Evolutionary conservation across 2,113 vertebrate species (phyloP), one percentile per base, ranked within the genome.

Genomic region (Sphaerodactylus townsendi): DNA sequence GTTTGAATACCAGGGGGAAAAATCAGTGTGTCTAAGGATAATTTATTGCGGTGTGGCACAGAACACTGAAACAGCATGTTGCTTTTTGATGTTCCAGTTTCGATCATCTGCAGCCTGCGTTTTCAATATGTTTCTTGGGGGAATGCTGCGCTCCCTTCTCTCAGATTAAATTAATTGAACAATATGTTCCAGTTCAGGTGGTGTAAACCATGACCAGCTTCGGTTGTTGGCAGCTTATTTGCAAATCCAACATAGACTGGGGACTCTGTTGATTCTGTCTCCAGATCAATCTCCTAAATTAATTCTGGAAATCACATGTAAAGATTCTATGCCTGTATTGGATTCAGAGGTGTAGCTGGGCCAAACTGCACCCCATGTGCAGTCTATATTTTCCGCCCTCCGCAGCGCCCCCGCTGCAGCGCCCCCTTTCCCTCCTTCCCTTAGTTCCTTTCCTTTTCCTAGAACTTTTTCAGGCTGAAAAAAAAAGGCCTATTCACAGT

Each of bases 131-230:
- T 7, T 86, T 72, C 46, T 77, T 81, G 65, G 66, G 44, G 25
- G 66, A 70, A 66, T 81, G 23, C 33, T 82, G 37, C 70, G 44
- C 66, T n/a, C 50, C 46, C 21, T 1, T 0, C 23, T 77, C 91
- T 70, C 85, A 87, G 87, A 70, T 82, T 86, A 89, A 72, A 83
- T 0, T 1, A 59, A 56, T 8, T 75, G 85, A 91, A 91, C 17
- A 39, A 85, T 84, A 64, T 44, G 70, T 79, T 87, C 68, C 53
- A 46, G 33, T 28, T 89, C 85, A 89, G 50, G 56, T 81, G 88
- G 46, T 65, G 48, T 21, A 70, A 65, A 44, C 65, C 30, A 70
- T n/a, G 39, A 77, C 37, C 48, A 77, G 37, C 9, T 77, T 70
- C 35, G 65, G 35, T 70, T 77, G 13, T 70, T 30, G 77, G 44